Evolutionary conservation across 2,797 vertebrate genomes (phyloP).

Genomic region (Takifugu ocellatus): DNA sequence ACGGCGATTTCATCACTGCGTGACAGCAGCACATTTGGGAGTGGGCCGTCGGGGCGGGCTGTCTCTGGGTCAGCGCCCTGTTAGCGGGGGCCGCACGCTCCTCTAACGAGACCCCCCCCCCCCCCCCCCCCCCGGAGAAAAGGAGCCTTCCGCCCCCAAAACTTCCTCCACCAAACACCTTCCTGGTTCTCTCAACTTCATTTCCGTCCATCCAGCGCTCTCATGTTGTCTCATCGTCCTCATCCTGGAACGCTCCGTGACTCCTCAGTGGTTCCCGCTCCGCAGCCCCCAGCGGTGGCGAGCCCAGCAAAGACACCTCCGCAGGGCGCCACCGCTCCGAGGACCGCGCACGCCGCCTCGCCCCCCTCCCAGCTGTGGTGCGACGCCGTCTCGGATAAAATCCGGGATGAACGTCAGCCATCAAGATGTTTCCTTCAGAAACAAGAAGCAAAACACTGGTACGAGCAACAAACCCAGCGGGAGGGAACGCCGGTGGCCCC

Average conservation of each 20-base stretch:
- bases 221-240: constrained; percentile 34
- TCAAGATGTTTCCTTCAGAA: no score
- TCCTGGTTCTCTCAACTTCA: constrained; percentile 16
- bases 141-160: constrained; percentile 28
- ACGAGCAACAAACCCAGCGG: no score
- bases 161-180: constrained; percentile 23
- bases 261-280: constrained; percentile 45
- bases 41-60: constrained; percentile 23
- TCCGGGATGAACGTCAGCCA: no score
- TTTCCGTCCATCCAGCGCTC: background rate
- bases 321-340: constrained; percentile 31
- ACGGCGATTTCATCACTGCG: constrained; percentile 68
- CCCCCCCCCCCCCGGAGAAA: constrained; percentile 22
- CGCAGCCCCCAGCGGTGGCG: constrained; percentile 48
- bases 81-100: constrained; percentile 36
- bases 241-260: constrained; percentile 51
- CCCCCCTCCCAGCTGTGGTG: constrained; percentile 57
- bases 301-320: constrained; percentile 39
- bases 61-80: constrained; percentile 44
- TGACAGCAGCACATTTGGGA: constrained; percentile 62
- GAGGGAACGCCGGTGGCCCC: no score
- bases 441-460: no score
- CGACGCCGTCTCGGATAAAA: no score
- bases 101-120: constrained; percentile 66
- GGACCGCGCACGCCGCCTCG: constrained; percentile 54